A percentile compares a stretch with the other conserved stretches of the same genome.
Conservation (phyloP, 2,888 invertebrate genomes). For the Onthophagus sagittarius region DNA sequence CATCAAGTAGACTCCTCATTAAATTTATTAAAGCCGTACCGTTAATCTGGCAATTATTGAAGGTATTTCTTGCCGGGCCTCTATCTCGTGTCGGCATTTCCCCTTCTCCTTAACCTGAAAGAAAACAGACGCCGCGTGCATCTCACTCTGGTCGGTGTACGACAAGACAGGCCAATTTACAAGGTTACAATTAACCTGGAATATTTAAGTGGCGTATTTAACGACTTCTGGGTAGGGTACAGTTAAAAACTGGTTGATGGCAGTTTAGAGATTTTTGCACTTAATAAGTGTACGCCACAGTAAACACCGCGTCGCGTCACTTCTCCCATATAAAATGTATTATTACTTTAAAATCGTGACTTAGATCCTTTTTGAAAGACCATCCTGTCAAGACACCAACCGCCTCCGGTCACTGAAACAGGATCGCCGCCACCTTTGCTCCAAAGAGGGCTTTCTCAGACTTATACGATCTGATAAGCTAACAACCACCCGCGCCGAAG, state of each 20-base stretch:
- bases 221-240: conserved; percentile 13
- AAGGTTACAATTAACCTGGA: conserved; percentile 6
- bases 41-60: conserved; percentile 1
- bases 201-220: conserved; percentile 5
- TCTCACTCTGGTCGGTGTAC: neutral
- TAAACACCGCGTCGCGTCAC: neutral
- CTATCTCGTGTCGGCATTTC: neutral
- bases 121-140: neutral
- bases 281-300: neutral
- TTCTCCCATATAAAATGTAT: neutral
- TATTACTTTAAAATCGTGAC: neutral
- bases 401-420: neutral
- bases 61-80: neutral
- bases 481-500: conserved; percentile 26
- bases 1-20: neutral
- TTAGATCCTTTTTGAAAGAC: neutral
- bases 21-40: neutral
- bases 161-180: conserved; percentile 1
- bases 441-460: neutral
- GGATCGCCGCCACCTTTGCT: neutral
- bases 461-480: conserved; percentile 8
- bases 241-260: neutral
- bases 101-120: neutral
- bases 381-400: neutral
- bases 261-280: neutral